Evolutionary conservation across 35 echinoderm and acorn worm genomes (phyloP), one percentile per base, ranked within the genome.

Genomic region (Lytechinus pictus): DNA sequence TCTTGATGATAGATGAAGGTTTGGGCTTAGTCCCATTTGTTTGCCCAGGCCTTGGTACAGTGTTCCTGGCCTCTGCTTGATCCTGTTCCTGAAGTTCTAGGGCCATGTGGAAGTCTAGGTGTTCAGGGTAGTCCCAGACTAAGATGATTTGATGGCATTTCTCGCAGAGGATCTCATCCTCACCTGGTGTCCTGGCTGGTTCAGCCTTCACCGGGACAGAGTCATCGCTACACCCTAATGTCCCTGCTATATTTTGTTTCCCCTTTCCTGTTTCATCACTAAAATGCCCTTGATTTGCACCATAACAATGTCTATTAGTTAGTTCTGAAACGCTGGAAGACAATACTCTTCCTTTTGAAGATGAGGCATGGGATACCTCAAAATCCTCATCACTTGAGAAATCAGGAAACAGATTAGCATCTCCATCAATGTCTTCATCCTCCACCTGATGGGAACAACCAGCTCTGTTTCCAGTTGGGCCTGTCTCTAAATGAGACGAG

Each of bases 91-190:
- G 98, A 29, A 99, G 56, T 21, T 96, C 97, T 86, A 98, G 61
- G 54, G 98, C 98, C 56, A 97, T 88, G 55, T 99, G 98, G 93
- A 95, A 99, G 94, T 99, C 98, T 53, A 98, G 27, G 95, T 99
- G 98, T 89, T 99, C 98, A 7, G 97, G 97, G 29, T 97, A 96
- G 27, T 99, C 98, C 98, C 98, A 99, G 1, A 95, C 95, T 54
- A 93, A 97, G 9, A 99, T 95, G 13, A 57, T 57, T 54, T 95
- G 55, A 24, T 90, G 54, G 89, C 98, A 99, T 86, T 98, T 98
- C 27, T 99, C 97, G 89, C 98, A 99, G 27, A 52, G 53, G 16
- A 99, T 87, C 16, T 66, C 92, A 96, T 99, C 98, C 58, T 95
- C 10, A 53, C 55, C 96, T 51, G 54, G 27, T 16, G 16, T 24